A percentile compares a stretch with the other conserved stretches of the same genome.
phyloP scores from a whole-genome alignment of 2,888 invertebrate genomes.

The Bombyx huttoni region DNA sequence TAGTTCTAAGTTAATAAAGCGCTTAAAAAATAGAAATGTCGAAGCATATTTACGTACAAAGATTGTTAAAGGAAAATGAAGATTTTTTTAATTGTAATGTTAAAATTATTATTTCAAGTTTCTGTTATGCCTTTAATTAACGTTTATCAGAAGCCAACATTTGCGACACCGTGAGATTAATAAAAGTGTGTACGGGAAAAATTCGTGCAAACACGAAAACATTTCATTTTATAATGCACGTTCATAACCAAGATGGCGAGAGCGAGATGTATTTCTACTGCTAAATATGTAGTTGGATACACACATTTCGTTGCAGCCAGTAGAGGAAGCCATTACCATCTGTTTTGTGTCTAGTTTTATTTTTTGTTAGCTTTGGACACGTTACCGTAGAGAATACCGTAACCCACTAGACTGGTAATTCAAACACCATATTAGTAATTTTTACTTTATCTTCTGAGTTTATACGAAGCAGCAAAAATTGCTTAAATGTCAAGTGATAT shows the following conservation, averaged over 20 bases:
- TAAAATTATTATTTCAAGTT: too few species aligned
- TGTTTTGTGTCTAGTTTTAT: constrained; percentile 13
- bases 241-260: background rate
- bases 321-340: constrained; percentile 19
- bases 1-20: too few species aligned
- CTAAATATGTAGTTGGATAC: constrained; percentile 7
- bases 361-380: constrained; percentile 11
- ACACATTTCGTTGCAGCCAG: constrained; percentile 10
- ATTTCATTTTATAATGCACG: background rate
- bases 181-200: too few species aligned
- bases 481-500: constrained; percentile 3
- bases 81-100: too few species aligned
- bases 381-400: constrained; percentile 12
- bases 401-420: constrained; percentile 1
- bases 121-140: too few species aligned
- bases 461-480: background rate
- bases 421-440: background rate
- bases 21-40: too few species aligned
- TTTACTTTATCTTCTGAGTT: background rate
- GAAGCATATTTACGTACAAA: too few species aligned
- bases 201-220: background rate
- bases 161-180: too few species aligned
- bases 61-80: too few species aligned
- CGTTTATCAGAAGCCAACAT: too few species aligned
- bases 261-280: background rate